Base-by-base conservation (phyloP, 1,140 invertebrate genomes). In the Calosoma granatense region DNA sequence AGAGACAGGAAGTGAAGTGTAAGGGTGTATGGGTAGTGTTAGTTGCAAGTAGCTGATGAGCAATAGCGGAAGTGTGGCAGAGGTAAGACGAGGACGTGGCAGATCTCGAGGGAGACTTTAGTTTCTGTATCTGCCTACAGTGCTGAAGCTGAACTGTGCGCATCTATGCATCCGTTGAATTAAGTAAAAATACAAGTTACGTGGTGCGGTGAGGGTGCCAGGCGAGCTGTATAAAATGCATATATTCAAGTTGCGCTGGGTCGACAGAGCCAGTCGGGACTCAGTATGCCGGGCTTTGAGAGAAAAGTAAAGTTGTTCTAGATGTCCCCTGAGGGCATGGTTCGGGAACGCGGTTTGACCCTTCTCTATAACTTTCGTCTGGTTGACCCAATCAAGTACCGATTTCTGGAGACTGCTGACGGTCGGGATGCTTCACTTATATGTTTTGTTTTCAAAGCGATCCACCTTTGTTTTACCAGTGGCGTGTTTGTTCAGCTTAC, bases 321-420 rank as follows among this genome's bases (percentile, higher is more conserved):
- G 41, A 47, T 47, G 41, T 47, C 41, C 41, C 41, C 17, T 4
- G 41, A 36, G 41, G 41, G 41, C 41, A 47, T 17, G 15, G 41
- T 6, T 4, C 41, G 41, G 41, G 41, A 17, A 9, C 15, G 41
- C 6, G 17, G 41, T 17, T 47, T 4, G 41, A 47, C 41, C 41
- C 17, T 47, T 47, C 41, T 47, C 41, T 47, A 47, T 47, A 47
- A 61, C 41, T 47, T 51, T 61, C 57, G 30, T 41, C 51, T 53
- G 57, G 60, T 61, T 65, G 61, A 62, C 61, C 63, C 62, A 65
- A 65, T 65, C 61, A 63, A 65, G 62, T 59, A 61, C 55, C 62
- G 60, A 65, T 65, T 47, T 65, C 63, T 60, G 62, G 53, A 47
- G 41, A 47, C 41, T 47, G 41, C 41, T 17, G 55, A 54, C 60